Conservation (phyloP, 2,888 invertebrate species). For the Opisthograptis luteolata region DNA sequence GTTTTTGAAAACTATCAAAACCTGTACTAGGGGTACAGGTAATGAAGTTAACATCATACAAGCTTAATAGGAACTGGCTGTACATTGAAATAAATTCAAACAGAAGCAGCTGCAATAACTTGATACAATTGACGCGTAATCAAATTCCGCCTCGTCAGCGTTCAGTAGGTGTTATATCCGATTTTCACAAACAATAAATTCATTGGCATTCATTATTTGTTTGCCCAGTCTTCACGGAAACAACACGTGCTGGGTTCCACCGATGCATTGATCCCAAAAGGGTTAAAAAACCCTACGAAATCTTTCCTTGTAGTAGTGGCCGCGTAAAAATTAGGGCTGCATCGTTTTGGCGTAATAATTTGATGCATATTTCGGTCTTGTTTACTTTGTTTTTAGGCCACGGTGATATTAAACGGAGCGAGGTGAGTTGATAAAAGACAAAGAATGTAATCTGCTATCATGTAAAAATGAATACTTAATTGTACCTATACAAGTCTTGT, state of each 20-base stretch:
- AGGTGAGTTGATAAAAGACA: slow-evolving; percentile 28
- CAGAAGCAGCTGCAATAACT: neutral
- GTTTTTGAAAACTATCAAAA: no score
- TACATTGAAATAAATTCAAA: neutral
- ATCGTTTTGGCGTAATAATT: slow-evolving; percentile 17
- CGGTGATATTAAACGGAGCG: slow-evolving; percentile 27
- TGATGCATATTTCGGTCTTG: slow-evolving; percentile 25
- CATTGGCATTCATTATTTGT: neutral
- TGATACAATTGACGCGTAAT: neutral
- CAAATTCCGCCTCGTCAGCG: neutral
- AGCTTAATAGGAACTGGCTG: neutral
- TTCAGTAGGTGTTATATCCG: no score
- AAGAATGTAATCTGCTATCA: slow-evolving; percentile 19
- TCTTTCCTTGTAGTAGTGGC: slow-evolving; percentile 27
- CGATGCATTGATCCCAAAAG: slow-evolving; percentile 27
- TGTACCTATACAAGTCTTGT: neutral
- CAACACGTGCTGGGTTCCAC: slow-evolving; percentile 16
- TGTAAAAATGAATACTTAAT: neutral
- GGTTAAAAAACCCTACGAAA: slow-evolving; percentile 32
- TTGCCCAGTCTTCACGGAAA: slow-evolving; percentile 3
- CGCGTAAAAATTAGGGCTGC: slow-evolving; percentile 31
- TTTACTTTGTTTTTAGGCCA: slow-evolving; percentile 29
- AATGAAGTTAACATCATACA: no score
- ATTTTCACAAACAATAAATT: neutral
- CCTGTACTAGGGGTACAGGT: no score